Evolutionary conservation across 2,113 vertebrate genomes (phyloP).

Genomic region (Rhinichthys klamathensis): DNA sequence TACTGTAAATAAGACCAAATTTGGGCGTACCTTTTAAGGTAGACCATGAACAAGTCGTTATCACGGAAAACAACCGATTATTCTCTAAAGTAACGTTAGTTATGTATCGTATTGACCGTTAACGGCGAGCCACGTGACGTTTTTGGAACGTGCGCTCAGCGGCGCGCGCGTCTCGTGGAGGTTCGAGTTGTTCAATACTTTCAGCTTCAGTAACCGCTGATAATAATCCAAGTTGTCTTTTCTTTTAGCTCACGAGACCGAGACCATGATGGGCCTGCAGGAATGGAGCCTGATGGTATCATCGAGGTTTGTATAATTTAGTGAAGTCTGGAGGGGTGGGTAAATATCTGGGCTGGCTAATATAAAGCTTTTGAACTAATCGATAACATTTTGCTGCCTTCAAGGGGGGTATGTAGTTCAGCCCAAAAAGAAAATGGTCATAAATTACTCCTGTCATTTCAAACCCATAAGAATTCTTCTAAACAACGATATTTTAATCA

Average conservation of each 20-base stretch:
- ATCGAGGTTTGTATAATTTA: conserved; percentile 84
- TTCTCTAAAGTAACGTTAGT: neutral
- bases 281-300: conserved; percentile 99
- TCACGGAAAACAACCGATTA: neutral
- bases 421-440: too few relatives aligned
- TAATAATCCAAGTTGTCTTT: neutral
- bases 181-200: neutral
- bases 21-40: neutral
- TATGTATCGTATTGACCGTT: neutral
- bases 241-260: conserved; percentile 82
- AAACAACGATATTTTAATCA: too few relatives aligned
- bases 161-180: neutral
- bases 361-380: too few relatives aligned
- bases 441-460: too few relatives aligned
- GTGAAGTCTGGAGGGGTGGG: neutral
- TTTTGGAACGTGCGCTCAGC: conserved; percentile 3
- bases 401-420: too few relatives aligned
- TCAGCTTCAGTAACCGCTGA: neutral
- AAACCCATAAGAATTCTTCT: too few relatives aligned
- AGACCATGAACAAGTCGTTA: neutral
- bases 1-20: neutral
- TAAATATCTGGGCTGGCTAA: neutral
- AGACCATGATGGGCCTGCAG: conserved; percentile 98
- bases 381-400: too few relatives aligned
- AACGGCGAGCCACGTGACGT: conserved; percentile 29